phyloP scores from a whole-genome alignment of 35 echinoderm and acorn worm genomes.

The Diadema setosum region DNA sequence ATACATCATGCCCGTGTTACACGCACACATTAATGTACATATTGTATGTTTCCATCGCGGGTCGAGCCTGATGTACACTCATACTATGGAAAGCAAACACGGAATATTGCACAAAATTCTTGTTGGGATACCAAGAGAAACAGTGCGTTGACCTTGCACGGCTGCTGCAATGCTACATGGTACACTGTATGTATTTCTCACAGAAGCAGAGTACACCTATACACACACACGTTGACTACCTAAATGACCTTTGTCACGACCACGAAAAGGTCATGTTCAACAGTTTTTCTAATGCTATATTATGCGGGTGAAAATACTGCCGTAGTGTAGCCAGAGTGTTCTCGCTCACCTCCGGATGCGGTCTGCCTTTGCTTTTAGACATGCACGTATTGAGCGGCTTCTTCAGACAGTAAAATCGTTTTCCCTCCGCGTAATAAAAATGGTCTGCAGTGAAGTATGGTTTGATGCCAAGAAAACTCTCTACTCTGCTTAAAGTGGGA shows the following conservation, averaged over 20 bases:
- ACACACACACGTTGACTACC: too few relatives aligned
- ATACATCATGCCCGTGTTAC: too few relatives aligned
- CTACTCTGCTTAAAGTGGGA: neutral
- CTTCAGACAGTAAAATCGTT: constrained; percentile 49
- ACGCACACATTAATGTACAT: too few relatives aligned
- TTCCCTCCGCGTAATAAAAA: constrained; percentile 41
- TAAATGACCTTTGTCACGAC: neutral
- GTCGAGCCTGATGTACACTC: too few relatives aligned
- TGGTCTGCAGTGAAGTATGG: constrained; percentile 37
- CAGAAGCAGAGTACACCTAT: too few relatives aligned
- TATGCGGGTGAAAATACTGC: constrained; percentile 15
- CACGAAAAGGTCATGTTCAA: constrained; percentile 22
- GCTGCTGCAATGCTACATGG: too few relatives aligned
- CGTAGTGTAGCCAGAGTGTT: constrained; percentile 1
- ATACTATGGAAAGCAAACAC: too few relatives aligned
- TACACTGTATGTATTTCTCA: too few relatives aligned
- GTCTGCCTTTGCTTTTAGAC: constrained; percentile 18
- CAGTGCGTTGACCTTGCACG: too few relatives aligned
- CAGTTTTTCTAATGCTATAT: constrained; percentile 1
- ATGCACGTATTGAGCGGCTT: constrained; percentile 17
- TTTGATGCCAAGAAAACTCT: constrained; percentile 18
- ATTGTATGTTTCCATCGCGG: too few relatives aligned
- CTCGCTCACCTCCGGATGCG: constrained; percentile 7
- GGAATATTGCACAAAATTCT: too few relatives aligned
- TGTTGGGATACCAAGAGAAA: too few relatives aligned